A percentile compares a stretch with the other conserved stretches of the same genome.
Conservation (phyloP, 2,888 invertebrate genomes). For the Erebia palarica region DNA sequence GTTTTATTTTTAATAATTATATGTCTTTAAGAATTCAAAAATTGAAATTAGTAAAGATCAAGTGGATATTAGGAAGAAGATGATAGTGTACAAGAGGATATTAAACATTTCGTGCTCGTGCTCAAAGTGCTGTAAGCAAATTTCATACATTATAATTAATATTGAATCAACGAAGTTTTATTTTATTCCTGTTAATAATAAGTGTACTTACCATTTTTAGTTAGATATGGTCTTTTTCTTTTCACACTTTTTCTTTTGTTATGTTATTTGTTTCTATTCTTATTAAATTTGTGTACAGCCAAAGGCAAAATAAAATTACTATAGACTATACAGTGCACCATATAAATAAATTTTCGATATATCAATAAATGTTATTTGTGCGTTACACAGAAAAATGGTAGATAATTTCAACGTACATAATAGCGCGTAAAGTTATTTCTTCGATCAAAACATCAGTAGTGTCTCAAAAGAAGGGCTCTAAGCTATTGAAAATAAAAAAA, state of each 20-base stretch:
- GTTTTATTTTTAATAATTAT: too few species aligned
- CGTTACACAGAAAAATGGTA: conserved; percentile 76
- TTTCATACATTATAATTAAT: background rate
- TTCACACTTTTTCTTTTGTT: background rate
- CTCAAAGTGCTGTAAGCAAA: background rate
- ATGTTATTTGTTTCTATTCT: background rate
- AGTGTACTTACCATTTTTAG: conserved; percentile 15
- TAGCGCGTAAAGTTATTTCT: conserved; percentile 16
- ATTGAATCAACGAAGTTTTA: background rate
- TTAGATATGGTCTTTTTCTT: background rate
- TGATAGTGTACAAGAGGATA: background rate
- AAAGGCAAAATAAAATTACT: background rate
- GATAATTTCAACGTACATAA: conserved; percentile 43
- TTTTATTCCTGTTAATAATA: background rate
- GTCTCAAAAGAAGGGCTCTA: conserved; percentile 61
- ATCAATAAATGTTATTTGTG: conserved; percentile 17
- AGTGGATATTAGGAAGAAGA: conserved; percentile 11
- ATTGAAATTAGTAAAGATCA: conserved; percentile 2
- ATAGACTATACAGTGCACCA: background rate
- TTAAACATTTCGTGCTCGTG: background rate
- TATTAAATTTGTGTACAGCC: background rate
- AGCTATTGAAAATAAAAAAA: conserved; percentile 55
- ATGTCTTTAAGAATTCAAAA: background rate
- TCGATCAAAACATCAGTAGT: conserved; percentile 55
- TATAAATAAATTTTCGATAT: background rate